Evolutionary conservation across 1,140 invertebrate species (phyloP), one percentile per base, ranked within the genome.

Genomic region (Drosophila kikkawai): DNA sequence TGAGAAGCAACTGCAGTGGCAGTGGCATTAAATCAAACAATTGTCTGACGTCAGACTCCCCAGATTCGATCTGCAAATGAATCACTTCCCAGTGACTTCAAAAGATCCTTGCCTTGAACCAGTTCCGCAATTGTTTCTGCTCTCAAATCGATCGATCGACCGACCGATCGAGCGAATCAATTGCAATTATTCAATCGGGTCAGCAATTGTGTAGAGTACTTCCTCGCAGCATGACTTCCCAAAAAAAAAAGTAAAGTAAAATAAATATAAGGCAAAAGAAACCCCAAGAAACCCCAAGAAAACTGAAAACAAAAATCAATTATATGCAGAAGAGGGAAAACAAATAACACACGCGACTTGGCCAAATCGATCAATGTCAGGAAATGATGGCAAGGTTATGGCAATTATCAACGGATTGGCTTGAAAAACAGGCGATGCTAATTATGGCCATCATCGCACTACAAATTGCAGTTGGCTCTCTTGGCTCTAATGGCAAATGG

Each of bases 331-430:
- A 51, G 59, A 57, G 15, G 15, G 45, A 56, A 64, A 77, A 53
- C 45, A 41, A 53, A 76, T 45, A 68, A 39, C 26, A 76, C 59
- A 58, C 61, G 56, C 74, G 75, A 69, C 53, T 61, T 68, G 83
- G 75, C 51, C 85, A 88, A 85, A 88, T 88, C 85, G 85, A 88
- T 88, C 85, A 88, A 88, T 90, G 85, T 88, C 85, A 88, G 85
- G 86, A 88, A 88, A 90, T 79, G 85, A 85, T 90, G 85, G 86
- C 85, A 88, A 88, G 85, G 85, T 88, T 88, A 79, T 64, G 78
- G 75, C 81, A 90, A 88, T 88, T 88, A 88, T 90, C 67, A 75
- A 69, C 44, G 53, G 63, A 44, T 42, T 56, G 60, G 58, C 48
- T 51, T 47, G 55, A 53, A 69, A 56, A 48, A 29, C 26, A 76